Conservation (phyloP, 1,140 invertebrate genomes). For the Vollenhovia emeryi region DNA sequence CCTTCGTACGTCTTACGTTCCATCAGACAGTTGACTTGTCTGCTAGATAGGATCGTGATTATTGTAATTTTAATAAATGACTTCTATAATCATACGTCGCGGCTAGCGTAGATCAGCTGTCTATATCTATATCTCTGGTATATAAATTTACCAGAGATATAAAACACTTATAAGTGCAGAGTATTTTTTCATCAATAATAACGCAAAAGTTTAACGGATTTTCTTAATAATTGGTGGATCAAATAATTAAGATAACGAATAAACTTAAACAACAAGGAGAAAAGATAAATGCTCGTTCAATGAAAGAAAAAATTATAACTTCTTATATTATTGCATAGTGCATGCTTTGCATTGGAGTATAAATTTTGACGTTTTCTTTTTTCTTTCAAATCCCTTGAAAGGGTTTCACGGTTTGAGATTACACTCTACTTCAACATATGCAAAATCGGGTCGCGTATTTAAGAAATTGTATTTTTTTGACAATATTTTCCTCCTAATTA, state of each 20-base stretch:
- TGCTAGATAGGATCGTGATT: slow-evolving; percentile 39
- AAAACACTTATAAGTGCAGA: neutral
- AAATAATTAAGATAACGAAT: too few species aligned
- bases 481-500: neutral
- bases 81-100: neutral
- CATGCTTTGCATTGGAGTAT: neutral
- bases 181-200: neutral
- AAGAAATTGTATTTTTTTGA: neutral
- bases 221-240: neutral
- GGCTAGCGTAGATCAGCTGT: neutral
- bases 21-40: slow-evolving; percentile 24
- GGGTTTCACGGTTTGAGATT: neutral
- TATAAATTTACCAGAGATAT: neutral
- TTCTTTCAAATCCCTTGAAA: neutral
- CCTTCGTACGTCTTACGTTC: slow-evolving; percentile 41
- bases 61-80: slow-evolving; percentile 45
- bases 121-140: too few species aligned
- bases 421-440: neutral
- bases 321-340: neutral
- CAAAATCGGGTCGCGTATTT: neutral
- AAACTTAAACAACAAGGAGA: too few species aligned
- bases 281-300: neutral
- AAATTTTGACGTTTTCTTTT: neutral
- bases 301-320: neutral
- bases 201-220: neutral